Base-by-base conservation (phyloP, 2,113 vertebrate species). In the Danio rerio region DNA sequence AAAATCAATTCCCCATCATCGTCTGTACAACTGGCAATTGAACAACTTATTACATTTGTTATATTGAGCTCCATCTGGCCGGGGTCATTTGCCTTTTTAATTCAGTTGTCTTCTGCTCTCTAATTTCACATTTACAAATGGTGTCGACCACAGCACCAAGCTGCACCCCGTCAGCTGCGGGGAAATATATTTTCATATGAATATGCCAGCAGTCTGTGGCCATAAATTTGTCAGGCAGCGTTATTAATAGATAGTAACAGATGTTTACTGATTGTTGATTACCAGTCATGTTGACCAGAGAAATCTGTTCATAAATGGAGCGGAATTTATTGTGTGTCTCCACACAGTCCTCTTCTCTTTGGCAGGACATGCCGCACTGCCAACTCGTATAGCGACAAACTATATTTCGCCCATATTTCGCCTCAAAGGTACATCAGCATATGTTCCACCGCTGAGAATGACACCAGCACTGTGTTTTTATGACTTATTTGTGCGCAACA, bases 241-340 rank as follows among this genome's bases (percentile, higher is more conserved):
- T 92, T 94, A 94, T 94, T 94, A 95, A 94, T 94, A 94, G 93
- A 93, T 91, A 89, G 92, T 89, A 95, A 91, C 94, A 95, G 94
- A 94, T 95, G 94, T 93, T 94, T 94, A 90, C 93, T 92, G 93
- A 94, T 94, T 92, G 93, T 93, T 94, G 92, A 94, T 94, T 93
- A 93, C 92, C 90, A 87, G 91, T 91, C 88, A 83, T 91, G 92
- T 91, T 94, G 94, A 94, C 93, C 93, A 94, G 91, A 90, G 89
- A 94, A 94, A 94, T 94, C 92, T 94, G 93, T 93, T 95, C 93
- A 92, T 92, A 93, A 94, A 94, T 90, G 90, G 91, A 90, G 90
- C 15, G 89, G 90, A 90, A 93, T 94, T 92, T 92, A 93, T 93
- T 56, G 90, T 84, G 52, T 50, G 82, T 89, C 53, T 82, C 84